Evolutionary conservation across 1,140 invertebrate genomes (phyloP), one percentile per base, ranked within the genome.

Genomic region (Caenorhabditis tropicalis): DNA sequence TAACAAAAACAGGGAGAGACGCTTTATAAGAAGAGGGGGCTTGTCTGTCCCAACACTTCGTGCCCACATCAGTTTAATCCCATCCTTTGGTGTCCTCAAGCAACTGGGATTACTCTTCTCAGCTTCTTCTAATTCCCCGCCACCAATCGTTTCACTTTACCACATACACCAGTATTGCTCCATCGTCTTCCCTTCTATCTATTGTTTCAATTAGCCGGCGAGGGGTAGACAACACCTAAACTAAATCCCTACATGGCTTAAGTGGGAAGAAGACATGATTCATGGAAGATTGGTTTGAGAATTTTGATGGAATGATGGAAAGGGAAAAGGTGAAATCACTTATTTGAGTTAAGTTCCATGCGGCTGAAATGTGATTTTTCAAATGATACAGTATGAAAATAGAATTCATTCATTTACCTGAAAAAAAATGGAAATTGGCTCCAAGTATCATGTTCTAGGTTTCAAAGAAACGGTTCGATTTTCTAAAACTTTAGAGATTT

Each of bases 201-300:
- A 70, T 70, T 70, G 60, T 70, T 70, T 70, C 60, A 70, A 70
- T 70, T 70, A 70, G 60, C 60, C 31, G 24, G 24, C 19, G 19
- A 21, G 21, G 9, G 16, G 7, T 19, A 12, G 49, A 51, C 21
- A 27, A 58, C 60, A 70, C 60, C 60, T 70, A 70, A 70, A 70
- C 33, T 70, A 36, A 70, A 70, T 70, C 60, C 60, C 19, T n/a
- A 33, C 10, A 36, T 36, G 60, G 60, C 60, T 70, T 70, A 70
- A 27, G 60, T n/a, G n/a, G n/a, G n/a, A 9, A n/a, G 10, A 10
- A 46, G 1, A 10, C 43, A n/a, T 51, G 49, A 51, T 51, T 51
- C 49, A n/a, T 51, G 49, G 15, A n/a, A 51, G 7, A 51, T 36
- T 19, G 60, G 10, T 60, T 60, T 24, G 31, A n/a, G 21, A 0